Percentiles rank a stretch among this genome's conserved stretches.
These are phyloP conservation scores for Mythimna ferrago DNA, from an alignment of 2,888 invertebrate species.

Conservation along the genomic window DNA sequence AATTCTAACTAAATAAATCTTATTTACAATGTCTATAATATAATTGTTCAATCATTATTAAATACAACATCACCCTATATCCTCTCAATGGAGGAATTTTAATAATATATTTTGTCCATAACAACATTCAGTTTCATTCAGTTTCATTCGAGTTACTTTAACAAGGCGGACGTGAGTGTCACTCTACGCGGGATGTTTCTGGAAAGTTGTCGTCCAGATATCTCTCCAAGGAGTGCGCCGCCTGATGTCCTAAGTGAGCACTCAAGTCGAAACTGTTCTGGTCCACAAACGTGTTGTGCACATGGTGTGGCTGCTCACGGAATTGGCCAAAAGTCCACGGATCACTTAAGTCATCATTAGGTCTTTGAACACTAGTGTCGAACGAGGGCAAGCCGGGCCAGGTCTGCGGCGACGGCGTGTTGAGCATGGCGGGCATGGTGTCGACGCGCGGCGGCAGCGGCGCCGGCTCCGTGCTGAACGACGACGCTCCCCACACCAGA, in stretches of 20 bases:
- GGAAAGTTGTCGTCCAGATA: constrained; percentile 84
- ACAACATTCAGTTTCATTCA: constrained; percentile 62
- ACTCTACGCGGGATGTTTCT: constrained; percentile 85
- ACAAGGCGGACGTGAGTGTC: constrained; percentile 71
- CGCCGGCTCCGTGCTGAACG: constrained; percentile 71
- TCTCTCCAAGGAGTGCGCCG: constrained; percentile 76
- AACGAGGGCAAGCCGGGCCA: constrained; percentile 82
- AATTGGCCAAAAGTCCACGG: constrained; percentile 86
- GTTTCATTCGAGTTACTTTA: constrained; percentile 56
- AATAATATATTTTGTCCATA: constrained; percentile 62
- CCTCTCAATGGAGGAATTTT: constrained; percentile 57
- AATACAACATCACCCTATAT: constrained; percentile 76
- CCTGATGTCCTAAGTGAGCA: constrained; percentile 75
- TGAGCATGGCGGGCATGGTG: constrained; percentile 75
- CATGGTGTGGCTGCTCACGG: constrained; percentile 83
- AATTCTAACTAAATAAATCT: constrained; percentile 85
- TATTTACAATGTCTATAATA: constrained; percentile 86
- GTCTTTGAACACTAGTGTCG: constrained; percentile 74
- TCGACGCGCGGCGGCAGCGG: constrained; percentile 71
- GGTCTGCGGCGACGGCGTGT: constrained; percentile 80
- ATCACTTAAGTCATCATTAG: constrained; percentile 76
- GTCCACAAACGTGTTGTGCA: constrained; percentile 84
- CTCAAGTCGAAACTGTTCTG: constrained; percentile 84
- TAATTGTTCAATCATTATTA: constrained; percentile 83
- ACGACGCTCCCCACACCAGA: constrained; percentile 80